Conservation (phyloP, 2,888 invertebrate species). For the Spodoptera littoralis region DNA sequence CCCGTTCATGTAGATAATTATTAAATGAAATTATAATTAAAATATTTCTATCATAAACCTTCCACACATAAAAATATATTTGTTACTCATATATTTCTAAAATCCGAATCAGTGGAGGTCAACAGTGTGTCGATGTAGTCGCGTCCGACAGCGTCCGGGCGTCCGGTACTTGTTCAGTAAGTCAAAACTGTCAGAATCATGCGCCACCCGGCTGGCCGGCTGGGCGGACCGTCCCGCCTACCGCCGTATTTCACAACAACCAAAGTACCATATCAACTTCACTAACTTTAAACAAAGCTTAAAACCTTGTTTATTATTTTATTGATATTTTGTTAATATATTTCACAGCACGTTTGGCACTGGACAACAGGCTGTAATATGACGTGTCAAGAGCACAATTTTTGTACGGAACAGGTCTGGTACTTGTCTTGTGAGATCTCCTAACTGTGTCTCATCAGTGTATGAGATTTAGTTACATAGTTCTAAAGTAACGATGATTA, state of each 20-base stretch:
- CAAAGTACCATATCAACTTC: constrained; percentile 40
- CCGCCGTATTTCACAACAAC: constrained; percentile 45
- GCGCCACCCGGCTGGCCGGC: constrained; percentile 53
- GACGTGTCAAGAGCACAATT: no score
- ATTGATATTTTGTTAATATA: background rate
- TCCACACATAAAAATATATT: background rate
- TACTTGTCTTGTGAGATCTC: no score
- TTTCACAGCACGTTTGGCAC: no score
- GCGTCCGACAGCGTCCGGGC: constrained; percentile 31
- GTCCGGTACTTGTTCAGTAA: constrained; percentile 60
- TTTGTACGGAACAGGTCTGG: no score
- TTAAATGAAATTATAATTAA: no score
- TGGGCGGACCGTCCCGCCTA: constrained; percentile 43
- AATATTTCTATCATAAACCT: no score
- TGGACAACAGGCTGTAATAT: no score
- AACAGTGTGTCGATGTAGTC: constrained; percentile 58
- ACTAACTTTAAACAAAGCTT: constrained; percentile 25
- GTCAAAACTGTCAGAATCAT: constrained; percentile 75
- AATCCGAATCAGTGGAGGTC: constrained; percentile 46
- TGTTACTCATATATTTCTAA: constrained; percentile 9
- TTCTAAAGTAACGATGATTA: no score
- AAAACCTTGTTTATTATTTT: constrained; percentile 15
- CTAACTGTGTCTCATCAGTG: no score
- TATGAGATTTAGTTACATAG: no score
- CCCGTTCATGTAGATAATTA: no score